phyloP scores from a whole-genome alignment of 2,888 invertebrate genomes.

The Temnothorax ravouxi region DNA sequence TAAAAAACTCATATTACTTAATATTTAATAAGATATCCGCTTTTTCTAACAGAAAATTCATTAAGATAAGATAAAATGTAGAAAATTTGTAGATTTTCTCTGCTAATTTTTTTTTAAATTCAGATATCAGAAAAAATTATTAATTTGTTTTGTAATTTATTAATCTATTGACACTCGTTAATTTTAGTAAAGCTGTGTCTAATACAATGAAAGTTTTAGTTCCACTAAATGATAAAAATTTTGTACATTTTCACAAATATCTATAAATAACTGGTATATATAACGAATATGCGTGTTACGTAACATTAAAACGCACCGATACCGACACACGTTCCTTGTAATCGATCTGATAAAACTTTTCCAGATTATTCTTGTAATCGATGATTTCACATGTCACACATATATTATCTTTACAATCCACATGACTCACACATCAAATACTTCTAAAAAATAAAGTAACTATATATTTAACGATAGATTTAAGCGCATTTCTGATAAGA shows the following conservation, averaged over 20 bases:
- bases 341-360: constrained; percentile 26
- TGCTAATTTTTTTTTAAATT: not conserved
- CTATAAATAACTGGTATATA: not conserved
- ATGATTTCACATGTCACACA: constrained; percentile 26
- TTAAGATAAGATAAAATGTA: not conserved
- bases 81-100: not conserved
- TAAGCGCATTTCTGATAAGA: not conserved
- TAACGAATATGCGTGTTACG: constrained; percentile 2
- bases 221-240: not conserved
- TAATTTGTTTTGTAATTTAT: not conserved
- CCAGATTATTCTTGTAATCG: not conserved
- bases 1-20: not conserved
- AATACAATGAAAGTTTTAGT: not conserved
- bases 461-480: not conserved
- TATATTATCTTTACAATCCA: not conserved
- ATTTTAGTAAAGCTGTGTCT: not conserved
- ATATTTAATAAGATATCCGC: not conserved
- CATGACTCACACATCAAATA: constrained; percentile 6
- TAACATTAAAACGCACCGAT: not conserved
- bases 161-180: not conserved
- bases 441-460: not conserved
- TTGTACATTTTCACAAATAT: not conserved
- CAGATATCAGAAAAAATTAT: not conserved
- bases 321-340: not conserved
- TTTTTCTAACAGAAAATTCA: not conserved